Evolutionary conservation across 2,113 vertebrate species (phyloP).

Genomic region (Salvelinus namaycush): DNA sequence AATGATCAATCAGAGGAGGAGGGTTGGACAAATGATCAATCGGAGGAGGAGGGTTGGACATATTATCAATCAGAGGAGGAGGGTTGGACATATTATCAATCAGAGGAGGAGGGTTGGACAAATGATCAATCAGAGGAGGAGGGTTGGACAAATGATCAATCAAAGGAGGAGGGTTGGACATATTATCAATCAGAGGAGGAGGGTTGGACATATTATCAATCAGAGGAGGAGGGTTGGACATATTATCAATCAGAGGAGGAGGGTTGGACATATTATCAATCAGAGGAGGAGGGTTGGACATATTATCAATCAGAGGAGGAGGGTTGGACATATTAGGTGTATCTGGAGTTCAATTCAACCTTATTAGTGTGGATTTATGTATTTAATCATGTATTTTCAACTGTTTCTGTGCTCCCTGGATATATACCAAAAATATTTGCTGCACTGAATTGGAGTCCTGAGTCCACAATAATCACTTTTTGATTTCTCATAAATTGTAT

Average conservation of each 20-base stretch:
- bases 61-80: no score
- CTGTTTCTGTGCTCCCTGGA: neutral
- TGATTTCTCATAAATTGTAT: neutral
- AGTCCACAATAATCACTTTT: neutral
- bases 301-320: no score
- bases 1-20: no score
- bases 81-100: neutral
- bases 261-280: neutral
- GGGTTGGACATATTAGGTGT: no score
- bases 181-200: neutral
- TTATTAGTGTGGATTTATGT: neutral
- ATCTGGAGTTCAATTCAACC: neutral
- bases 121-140: constrained; percentile 1
- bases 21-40: no score
- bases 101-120: neutral
- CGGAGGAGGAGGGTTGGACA: no score
- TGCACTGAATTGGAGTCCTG: neutral
- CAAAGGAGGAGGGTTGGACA: no score
- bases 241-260: no score
- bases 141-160: no score
- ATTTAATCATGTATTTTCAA: neutral
- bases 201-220: no score
- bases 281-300: neutral
- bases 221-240: no score
- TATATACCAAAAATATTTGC: neutral